phyloP scores from a whole-genome alignment of 2,797 vertebrate genomes.

The Galaxias olidus region DNA sequence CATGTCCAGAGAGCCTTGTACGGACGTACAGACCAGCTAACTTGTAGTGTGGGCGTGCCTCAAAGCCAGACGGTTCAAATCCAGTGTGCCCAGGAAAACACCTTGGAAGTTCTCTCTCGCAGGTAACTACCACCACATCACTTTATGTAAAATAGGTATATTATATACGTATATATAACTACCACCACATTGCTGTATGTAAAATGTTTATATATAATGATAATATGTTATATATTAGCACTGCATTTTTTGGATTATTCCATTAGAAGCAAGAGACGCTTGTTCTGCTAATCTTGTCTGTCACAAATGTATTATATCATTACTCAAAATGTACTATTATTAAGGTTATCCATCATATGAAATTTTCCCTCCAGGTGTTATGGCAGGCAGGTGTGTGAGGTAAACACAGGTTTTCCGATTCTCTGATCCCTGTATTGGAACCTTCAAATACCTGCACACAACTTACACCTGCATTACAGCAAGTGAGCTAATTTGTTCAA shows the following conservation, averaged over 20 bases:
- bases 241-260: too few relatives aligned
- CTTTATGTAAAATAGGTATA: too few relatives aligned
- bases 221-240: too few relatives aligned
- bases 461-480: slow-evolving; percentile 50
- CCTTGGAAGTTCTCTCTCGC: background rate
- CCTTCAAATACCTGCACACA: slow-evolving; percentile 57
- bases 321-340: too few relatives aligned
- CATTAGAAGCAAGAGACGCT: too few relatives aligned
- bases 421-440: slow-evolving; percentile 33
- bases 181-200: too few relatives aligned
- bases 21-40: slow-evolving; percentile 38
- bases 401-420: slow-evolving; percentile 7
- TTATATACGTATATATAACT: too few relatives aligned
- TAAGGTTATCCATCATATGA: too few relatives aligned
- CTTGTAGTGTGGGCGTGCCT: slow-evolving; percentile 43
- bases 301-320: too few relatives aligned
- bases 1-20: slow-evolving; percentile 34
- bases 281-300: too few relatives aligned
- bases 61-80: background rate
- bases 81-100: background rate
- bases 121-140: slow-evolving; percentile 25
- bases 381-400: slow-evolving; percentile 45
- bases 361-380: slow-evolving; percentile 51
- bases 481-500: slow-evolving; percentile 39
- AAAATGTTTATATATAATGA: too few relatives aligned